Base-by-base conservation (phyloP, 2,113 vertebrate species). In the Oncorhynchus kisutch region DNA sequence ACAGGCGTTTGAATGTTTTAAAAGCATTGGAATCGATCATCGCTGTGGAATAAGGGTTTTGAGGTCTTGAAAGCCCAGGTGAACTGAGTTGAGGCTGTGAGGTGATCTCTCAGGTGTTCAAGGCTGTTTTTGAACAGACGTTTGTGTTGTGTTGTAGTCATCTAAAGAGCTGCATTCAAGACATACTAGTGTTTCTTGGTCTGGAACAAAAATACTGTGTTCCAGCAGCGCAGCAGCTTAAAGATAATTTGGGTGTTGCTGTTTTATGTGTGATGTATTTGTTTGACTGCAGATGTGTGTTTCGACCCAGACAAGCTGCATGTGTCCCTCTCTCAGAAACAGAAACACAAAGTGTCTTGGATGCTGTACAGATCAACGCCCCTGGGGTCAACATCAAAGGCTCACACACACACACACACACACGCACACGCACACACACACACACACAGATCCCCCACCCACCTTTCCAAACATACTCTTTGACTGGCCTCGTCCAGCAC, bases 311-410 rank as follows among this genome's bases (percentile, higher is more conserved):
- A 22, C 24, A 20, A 29, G 27, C 25, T 78, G 8, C 48, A 67
- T 75, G 64, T 25, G 20, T 54, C 20, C 45, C 34, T 54, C 31
- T 24, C 67, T 48, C 8, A 29, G 66, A 49, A 64, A 54, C 45
- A 74, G 54, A 1, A 60, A 34, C 31, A 22, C 48, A 39, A 71
- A 60, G 51, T 67, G 24, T 29, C 78, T 77, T 51, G 77, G 71
- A 76, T 81, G 86, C 76, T 59, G 76, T 68, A 74, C 45, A 79
- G 80, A 8, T 76, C 71, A 74, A n/a, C 59, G 34, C 60, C 76
- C 74, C 79, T 90, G 82, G 86, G 84, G 88, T 88, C 84, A 83
- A 57, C 85, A 86, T 92, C 82, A 90, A 85, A 89, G 84, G 16
- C 70, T 3, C 67, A 24, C 51, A n/a, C 54, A 80, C 75, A 49